A percentile compares a stretch with the other conserved stretches of the same genome.
phyloP scores from a whole-genome alignment of 1,140 invertebrate genomes.

The Amyelois transitella region DNA sequence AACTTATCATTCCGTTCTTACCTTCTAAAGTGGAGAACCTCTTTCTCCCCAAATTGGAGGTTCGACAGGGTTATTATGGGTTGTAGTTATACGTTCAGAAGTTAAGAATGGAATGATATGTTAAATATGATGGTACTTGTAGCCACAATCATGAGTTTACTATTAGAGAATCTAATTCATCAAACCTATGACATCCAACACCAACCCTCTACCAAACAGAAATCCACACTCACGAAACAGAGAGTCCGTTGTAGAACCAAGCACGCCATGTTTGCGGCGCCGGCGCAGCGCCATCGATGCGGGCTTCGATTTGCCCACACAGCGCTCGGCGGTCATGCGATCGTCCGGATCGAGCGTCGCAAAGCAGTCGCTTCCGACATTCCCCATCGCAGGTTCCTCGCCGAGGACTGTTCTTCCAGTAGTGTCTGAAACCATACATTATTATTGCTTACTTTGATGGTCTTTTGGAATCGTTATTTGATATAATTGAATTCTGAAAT shows the following conservation, averaged over 20 bases:
- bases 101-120: too few relatives aligned
- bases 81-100: too few relatives aligned
- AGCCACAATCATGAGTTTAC: too few relatives aligned
- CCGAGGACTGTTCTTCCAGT: constrained; percentile 91
- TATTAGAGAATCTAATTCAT: too few relatives aligned
- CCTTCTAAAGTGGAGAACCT: too few relatives aligned
- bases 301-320: constrained; percentile 86
- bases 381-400: constrained; percentile 85
- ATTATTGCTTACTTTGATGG: background rate
- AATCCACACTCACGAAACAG: constrained; percentile 88
- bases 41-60: too few relatives aligned
- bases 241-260: constrained; percentile 89
- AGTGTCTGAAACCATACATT: constrained; percentile 77
- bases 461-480: background rate
- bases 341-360: constrained; percentile 87
- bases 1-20: too few relatives aligned
- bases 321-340: constrained; percentile 89
- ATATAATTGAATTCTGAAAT: background rate
- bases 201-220: background rate
- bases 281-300: constrained; percentile 80
- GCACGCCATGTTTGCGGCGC: constrained; percentile 85
- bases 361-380: constrained; percentile 88
- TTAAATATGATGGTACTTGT: too few relatives aligned
- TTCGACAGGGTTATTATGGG: too few relatives aligned
- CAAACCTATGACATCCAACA: too few relatives aligned